Base-by-base conservation (phyloP, 2,113 vertebrate species). In the Boulengerochromis microlepis region DNA sequence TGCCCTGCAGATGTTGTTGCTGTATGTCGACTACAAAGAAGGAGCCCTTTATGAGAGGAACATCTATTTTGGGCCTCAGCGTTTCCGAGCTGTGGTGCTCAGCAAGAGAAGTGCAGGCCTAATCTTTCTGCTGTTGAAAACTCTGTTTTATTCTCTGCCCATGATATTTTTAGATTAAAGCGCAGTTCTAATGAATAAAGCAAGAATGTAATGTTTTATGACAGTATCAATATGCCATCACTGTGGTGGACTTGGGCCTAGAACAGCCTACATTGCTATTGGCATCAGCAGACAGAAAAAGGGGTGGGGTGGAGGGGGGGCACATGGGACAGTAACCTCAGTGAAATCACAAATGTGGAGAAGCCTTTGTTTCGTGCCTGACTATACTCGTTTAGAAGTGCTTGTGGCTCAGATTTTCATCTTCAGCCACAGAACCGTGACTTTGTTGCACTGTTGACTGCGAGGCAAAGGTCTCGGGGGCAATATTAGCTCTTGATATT, bases 101-200 rank as follows among this genome's bases (percentile, higher is more conserved):
- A 91, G 92, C 2, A 61, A 95, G 91, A 94, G 93, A 89, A 95
- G 95, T 89, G 84, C 90, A 84, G 91, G 89, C 82, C 91, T 92
- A 87, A 93, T 95, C 92, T 94, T 92, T 94, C 94, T 93, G 90
- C 90, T 26, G 90, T 88, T 93, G 92, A 94, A 96, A 95, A 93
- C 93, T 93, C 80, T 81, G 93, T 96, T 96, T 96, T 95, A 96
- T 96, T 96, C 91, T 81, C 86, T 96, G 94, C 94, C 87, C 82
- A 8, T 87, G 91, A 86, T 97, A 97, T 97, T 96, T 97, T 96
- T 97, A 97, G 97, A 97, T 97, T 94, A 97, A 97, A 97, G 96
- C 86, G n/a, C 26, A 47, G 47, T 90, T 92, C 87, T 90, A 92
- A 95, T 94, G 94, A 96, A 95, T 95, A 95, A 96, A 94, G 90